These are phyloP conservation scores for Xerus inauris DNA, from an alignment of 2,113 vertebrate species.

Conservation along the genomic window DNA sequence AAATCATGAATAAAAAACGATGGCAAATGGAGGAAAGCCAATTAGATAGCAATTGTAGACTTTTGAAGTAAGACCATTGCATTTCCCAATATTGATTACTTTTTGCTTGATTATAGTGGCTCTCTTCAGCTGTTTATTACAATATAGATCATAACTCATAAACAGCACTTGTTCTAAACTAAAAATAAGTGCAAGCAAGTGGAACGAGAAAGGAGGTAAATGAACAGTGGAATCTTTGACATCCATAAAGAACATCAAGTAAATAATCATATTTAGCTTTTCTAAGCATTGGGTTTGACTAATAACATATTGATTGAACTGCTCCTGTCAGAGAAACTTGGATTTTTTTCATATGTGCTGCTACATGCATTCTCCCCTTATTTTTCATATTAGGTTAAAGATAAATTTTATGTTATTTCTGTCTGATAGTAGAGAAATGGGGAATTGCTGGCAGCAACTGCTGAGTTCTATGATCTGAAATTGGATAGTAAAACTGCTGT, in stretches of 20 bases:
- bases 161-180: constrained; percentile 30
- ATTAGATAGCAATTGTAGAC: constrained; percentile 60
- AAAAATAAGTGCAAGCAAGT: constrained; percentile 24
- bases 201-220: constrained; percentile 29
- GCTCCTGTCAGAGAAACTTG: constrained; percentile 43
- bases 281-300: constrained; percentile 53
- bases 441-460: not conserved
- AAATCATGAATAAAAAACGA: constrained; percentile 53
- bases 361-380: not conserved
- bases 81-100: constrained; percentile 71
- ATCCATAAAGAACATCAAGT: constrained; percentile 58
- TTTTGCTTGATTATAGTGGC: constrained; percentile 45
- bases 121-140: constrained; percentile 64
- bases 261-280: constrained; percentile 52
- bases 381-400: not conserved
- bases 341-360: not conserved
- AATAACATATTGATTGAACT: constrained; percentile 57
- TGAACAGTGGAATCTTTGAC: constrained; percentile 58
- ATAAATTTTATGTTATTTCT: constrained; percentile 46
- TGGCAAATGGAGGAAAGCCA: constrained; percentile 65
- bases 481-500: not conserved
- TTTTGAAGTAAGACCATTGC: constrained; percentile 35
- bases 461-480: not conserved
- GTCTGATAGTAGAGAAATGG: not conserved
- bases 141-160: constrained; percentile 52